Evolutionary conservation across 2,888 invertebrate species (phyloP), one percentile per base, ranked within the genome.

Genomic region (Mythimna pallens): DNA sequence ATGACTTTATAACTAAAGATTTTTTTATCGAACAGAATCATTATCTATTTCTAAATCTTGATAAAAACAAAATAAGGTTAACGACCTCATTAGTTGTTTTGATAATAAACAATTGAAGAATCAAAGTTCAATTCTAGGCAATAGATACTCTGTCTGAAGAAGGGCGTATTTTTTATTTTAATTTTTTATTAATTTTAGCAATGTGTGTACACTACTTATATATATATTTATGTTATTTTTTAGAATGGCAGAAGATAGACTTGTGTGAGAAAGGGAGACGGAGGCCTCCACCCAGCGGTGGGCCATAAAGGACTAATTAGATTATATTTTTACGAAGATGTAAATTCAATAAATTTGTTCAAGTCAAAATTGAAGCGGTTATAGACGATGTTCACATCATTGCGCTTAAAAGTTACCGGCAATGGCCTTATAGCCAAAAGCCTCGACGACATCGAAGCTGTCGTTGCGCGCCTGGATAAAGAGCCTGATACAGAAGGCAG

Each of bases 21-120:
- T 73, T 65, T 47, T 68, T 79, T 68, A 76, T 67, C 34, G 65
- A 70, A 14, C 54, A 43, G 47, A 68, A 22, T 55, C 43, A 36
- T 70, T 59, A 70, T 71, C 72, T 79, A 52, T 52, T 70, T 75
- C 55, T 63, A n/a, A 73, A 78, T 84, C 73, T 69, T 47, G 68
- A 81, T 86, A 70, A 64, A 69, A 59, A 67, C 30, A 14, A 52
- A 63, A 57, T 64, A 40, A 73, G 74, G 76, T 62, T 71, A 86
- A 67, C 62, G 70, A 70, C 73, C 76, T 34, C 57, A 70, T 74
- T 74, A 65, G 66, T 12, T 55, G 63, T 14, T 22, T 9, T 2
- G 55, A 70, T 73, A 57, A 59, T 62, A 67, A 65, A 65, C 47
- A 57, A 57, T 62, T 55, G 3, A 40, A 30, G 52, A 47, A 36